Base-by-base conservation (phyloP, 2,113 vertebrate genomes). In the Anhinga rufa region DNA sequence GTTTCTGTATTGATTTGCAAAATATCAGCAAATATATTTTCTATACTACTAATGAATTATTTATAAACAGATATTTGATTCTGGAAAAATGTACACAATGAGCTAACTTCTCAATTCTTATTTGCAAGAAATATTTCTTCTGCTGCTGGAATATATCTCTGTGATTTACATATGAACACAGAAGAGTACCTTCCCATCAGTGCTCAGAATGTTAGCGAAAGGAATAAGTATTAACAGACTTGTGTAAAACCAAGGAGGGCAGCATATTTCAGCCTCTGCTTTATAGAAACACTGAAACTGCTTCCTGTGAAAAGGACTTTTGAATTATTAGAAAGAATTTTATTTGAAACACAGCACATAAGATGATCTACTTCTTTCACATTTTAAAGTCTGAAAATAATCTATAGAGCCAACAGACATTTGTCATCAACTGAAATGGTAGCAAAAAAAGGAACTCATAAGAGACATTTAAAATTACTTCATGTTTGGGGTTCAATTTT, bases 31-130 rank as follows among this genome's bases (percentile, higher is more conserved):
- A 94, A 90, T 72, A 80, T 16, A 31, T 60, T 76, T 46, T 71
- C 54, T 80, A 51, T 77, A 69, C 42, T 62, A 49, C 48, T 70
- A 68, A 82, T 95, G 55, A 95, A 96, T 97, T 93, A 85, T 96
- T 96, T 95, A 94, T 89, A 69, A 61, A 70, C 17, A 86, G 34
- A 85, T 40, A 72, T 61, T 64, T 54, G 60, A 88, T 74, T 69
- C n/a, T 86, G 71, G 31, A 49, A 72, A 90, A 94, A 86, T 42
- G 20, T 74, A 77, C 82, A 96, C 66, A 74, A 38, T 38, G 32
- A 66, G 46, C 46, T 70, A 66, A 83, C 71, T 90, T 90, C 69
- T 95, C 60, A 68, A 34, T 75, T 92, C 57, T 82, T 80, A 44
- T 46, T 80, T 86, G 66, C 58, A 78, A 82, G 51, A 92, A 71